A percentile compares a stretch with the other conserved stretches of the same genome.
phyloP scores from a whole-genome alignment of 2,113 vertebrate species.

The Clarias batrachus region DNA sequence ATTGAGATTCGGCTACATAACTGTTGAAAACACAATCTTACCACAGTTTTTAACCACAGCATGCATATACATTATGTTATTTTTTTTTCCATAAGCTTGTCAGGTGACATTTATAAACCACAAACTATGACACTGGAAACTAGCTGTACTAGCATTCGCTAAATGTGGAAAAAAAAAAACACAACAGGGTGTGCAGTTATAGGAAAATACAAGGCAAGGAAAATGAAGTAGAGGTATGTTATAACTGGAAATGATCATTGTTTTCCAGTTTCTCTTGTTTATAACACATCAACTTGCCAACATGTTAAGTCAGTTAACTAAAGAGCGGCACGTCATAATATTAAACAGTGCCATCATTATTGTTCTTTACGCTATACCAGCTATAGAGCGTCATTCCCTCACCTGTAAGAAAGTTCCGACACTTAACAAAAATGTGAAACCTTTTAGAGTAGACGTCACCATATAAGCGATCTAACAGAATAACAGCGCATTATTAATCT shows the following conservation, averaged over 20 bases:
- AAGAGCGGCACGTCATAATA: not conserved
- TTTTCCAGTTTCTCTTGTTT: not conserved
- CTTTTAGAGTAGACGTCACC: not conserved
- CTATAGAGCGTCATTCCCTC: not conserved
- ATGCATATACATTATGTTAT: not conserved
- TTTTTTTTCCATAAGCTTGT: not conserved
- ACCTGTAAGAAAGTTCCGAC: not conserved
- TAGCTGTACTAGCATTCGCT: not conserved
- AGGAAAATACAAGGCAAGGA: not conserved
- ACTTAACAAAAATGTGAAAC: not conserved
- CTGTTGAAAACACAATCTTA: not conserved
- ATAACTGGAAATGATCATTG: not conserved
- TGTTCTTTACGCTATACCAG: not conserved
- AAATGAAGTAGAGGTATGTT: not conserved
- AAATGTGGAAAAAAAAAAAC: not conserved
- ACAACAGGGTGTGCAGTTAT: not conserved
- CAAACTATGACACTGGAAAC: not conserved
- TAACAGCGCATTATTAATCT: not conserved
- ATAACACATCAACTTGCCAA: not conserved
- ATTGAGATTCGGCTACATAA: not conserved
- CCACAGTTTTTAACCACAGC: not conserved
- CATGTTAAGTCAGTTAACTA: not conserved
- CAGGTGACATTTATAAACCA: not conserved
- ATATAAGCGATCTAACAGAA: not conserved
- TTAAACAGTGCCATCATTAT: not conserved